These are phyloP conservation scores for Cetoscarus ocellatus DNA, from an alignment of 2,797 vertebrate species.

Conservation along the genomic window DNA sequence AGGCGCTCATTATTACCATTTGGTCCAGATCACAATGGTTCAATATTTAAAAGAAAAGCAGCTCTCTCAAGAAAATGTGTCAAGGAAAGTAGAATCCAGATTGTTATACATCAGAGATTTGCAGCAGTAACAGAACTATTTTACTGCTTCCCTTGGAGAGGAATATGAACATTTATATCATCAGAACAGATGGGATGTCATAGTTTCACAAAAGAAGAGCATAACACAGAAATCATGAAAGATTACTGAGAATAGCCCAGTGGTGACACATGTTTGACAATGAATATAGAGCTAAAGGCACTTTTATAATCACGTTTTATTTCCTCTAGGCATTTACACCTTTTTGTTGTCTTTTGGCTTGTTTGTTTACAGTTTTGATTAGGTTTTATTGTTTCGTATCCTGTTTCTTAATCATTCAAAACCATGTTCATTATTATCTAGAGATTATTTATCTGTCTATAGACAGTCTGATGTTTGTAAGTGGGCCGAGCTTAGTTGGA, in stretches of 20 bases:
- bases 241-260: not conserved
- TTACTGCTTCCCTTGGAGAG: constrained; percentile 16
- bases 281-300: too few relatives aligned
- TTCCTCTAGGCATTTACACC: too few relatives aligned
- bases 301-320: too few relatives aligned
- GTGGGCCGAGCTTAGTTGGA: too few relatives aligned
- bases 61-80: constrained; percentile 19
- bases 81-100: constrained; percentile 2
- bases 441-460: too few relatives aligned
- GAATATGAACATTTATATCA: constrained; percentile 18
- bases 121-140: constrained; percentile 1
- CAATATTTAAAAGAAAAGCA: constrained; percentile 26
- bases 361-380: too few relatives aligned
- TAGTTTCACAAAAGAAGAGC: not conserved
- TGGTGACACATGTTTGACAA: too few relatives aligned
- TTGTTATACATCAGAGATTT: not conserved
- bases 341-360: too few relatives aligned
- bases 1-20: constrained; percentile 30
- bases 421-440: too few relatives aligned
- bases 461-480: too few relatives aligned
- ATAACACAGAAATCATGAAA: not conserved
- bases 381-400: too few relatives aligned
- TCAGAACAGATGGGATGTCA: constrained; percentile 18
- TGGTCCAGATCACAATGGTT: constrained; percentile 25
- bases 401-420: too few relatives aligned